phyloP scores from a whole-genome alignment of 2,888 invertebrate genomes.

The Mylabris sibirica region DNA sequence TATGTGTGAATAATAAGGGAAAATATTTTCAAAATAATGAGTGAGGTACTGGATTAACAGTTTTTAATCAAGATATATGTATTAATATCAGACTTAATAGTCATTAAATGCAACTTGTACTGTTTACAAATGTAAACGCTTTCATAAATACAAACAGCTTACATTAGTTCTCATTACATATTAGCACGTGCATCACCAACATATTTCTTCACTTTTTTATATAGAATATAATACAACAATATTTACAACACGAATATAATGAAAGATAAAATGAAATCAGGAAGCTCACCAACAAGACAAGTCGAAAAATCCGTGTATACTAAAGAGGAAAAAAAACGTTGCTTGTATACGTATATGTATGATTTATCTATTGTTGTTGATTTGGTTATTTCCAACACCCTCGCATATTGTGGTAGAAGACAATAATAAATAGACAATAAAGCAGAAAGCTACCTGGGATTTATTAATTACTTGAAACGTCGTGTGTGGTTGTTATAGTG shows the following conservation, averaged over 20 bases:
- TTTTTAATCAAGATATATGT: slow-evolving; percentile 40
- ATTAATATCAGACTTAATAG: slow-evolving; percentile 38
- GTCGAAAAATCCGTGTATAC: background rate
- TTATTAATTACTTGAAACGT: slow-evolving; percentile 51
- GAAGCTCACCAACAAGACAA: background rate
- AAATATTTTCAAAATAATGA: background rate
- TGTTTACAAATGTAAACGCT: slow-evolving; percentile 42
- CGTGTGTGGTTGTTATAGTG: slow-evolving; percentile 52
- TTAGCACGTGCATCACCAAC: slow-evolving; percentile 17
- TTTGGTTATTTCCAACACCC: slow-evolving; percentile 12
- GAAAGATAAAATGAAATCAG: background rate
- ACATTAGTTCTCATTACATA: slow-evolving; percentile 40
- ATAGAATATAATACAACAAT: background rate
- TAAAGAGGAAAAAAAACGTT: background rate
- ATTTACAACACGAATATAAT: background rate
- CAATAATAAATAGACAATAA: slow-evolving; percentile 51
- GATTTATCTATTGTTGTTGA: slow-evolving; percentile 11
- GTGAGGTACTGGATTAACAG: background rate
- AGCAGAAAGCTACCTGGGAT: slow-evolving; percentile 50
- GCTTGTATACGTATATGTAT: background rate
- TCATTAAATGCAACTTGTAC: slow-evolving; percentile 39
- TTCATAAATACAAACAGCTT: slow-evolving; percentile 39
- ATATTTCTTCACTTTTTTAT: background rate
- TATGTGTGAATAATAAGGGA: background rate
- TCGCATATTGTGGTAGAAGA: slow-evolving; percentile 34